Base-by-base conservation (phyloP, 2,888 invertebrate species). In the Nomada ferruginata region DNA sequence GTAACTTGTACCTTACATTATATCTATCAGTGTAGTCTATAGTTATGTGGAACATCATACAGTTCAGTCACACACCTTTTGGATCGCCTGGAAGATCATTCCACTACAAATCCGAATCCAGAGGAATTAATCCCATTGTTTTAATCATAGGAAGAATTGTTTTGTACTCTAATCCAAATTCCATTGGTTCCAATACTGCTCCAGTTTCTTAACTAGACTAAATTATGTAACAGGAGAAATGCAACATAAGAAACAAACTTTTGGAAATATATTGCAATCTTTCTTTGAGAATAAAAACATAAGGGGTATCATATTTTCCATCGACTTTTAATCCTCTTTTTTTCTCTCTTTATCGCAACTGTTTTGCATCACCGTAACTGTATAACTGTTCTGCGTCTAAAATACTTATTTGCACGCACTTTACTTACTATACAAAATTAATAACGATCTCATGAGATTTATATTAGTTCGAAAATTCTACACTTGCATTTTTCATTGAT, bases 31-130 rank as follows among this genome's bases (percentile, higher is more conserved):
- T 70, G 70, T 44, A 59, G 47, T 60, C 70, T 70, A 70, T n/a
- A 20, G 29, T 59, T 70, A 70, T 70, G 29, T 36, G 26, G 59
- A 70, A 71, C 70, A 61, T 52, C 50, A 52, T 71, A 61, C 70
- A 61, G 15, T 60, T 70, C 47, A 50, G 47, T 70, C 70, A 70
- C 70, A 71, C 70, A 71, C 70, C 70, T 71, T 71, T 61, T 60
- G 70, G 11, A 71, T 71, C 36, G 9, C 50, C 36, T 61, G 70
- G 9, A 50, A 47, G 50, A 71, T 60, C 50, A 61, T 71, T 71
- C 70, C 70, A 61, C 36, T 71, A 71, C 36, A 71, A 71, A 71
- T 71, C 70, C 70, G 50, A 71, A 71, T 71, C 70, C 70, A 61
- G 60, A 36, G 60, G 60, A 71, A 71, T 36, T 60, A 60, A 61